These are phyloP conservation scores for Clupea harengus DNA, from an alignment of 2,113 vertebrate species.

Conservation along the genomic window DNA sequence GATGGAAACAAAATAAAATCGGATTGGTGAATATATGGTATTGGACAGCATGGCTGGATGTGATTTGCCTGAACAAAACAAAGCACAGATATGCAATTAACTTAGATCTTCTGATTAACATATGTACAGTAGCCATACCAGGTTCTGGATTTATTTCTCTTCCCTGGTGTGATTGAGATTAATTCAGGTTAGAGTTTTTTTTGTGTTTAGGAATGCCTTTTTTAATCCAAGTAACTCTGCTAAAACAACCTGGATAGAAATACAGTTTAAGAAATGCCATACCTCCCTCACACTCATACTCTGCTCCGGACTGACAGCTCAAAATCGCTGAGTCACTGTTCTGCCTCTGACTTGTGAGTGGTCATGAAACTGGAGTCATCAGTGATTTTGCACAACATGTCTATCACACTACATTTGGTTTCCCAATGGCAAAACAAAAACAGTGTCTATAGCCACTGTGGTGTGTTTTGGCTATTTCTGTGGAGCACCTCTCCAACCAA, in stretches of 20 bases:
- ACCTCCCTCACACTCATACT: too few species aligned
- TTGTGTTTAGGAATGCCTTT: too few species aligned
- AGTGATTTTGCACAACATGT: not conserved
- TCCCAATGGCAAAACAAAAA: not conserved
- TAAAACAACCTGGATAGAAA: too few species aligned
- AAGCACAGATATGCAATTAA: not conserved
- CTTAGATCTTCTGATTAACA: not conserved
- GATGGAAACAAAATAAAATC: not conserved
- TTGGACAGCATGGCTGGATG: not conserved
- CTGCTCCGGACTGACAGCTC: too few species aligned
- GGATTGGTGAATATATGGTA: not conserved
- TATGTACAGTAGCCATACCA: not conserved
- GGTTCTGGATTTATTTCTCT: too few species aligned
- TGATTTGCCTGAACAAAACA: not conserved
- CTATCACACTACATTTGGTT: not conserved
- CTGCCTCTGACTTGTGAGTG: not conserved
- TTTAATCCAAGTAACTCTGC: too few species aligned
- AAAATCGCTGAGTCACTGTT: too few species aligned
- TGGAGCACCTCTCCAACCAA: not conserved
- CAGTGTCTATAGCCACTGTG: not conserved
- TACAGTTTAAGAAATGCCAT: too few species aligned
- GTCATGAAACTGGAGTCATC: not conserved
- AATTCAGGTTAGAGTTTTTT: too few species aligned
- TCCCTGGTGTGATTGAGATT: too few species aligned
- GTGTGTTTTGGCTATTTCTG: conserved; percentile 5